A percentile compares a stretch with the other conserved stretches of the same genome.
Evolutionary conservation across 92 coral and sea anemone genomes (phyloP).

Genomic region (Muricea muricata): DNA sequence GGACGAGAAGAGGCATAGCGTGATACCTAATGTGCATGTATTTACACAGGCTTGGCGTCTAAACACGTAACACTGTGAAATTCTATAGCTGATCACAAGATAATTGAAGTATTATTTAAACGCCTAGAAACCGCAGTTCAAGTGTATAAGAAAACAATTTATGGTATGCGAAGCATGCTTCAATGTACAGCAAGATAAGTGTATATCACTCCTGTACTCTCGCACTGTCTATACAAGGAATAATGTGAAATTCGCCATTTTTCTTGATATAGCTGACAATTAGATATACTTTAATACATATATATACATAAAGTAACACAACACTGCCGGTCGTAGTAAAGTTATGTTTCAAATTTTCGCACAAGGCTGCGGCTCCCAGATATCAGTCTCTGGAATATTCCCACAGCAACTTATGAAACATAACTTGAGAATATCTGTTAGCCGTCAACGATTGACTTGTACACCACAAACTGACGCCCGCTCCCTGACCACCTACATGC

Average conservation of each 20-base stretch:
- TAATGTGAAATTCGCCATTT: neutral
- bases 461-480: neutral
- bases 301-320: neutral
- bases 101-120: slow-evolving; percentile 26
- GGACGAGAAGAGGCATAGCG: slow-evolving; percentile 10
- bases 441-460: neutral
- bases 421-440: neutral
- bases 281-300: neutral
- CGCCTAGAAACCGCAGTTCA: slow-evolving; percentile 36
- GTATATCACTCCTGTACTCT: neutral
- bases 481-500: neutral
- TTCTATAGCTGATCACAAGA: slow-evolving; percentile 31
- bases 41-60: neutral
- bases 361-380: slow-evolving; percentile 1
- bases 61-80: neutral
- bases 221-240: slow-evolving; percentile 9
- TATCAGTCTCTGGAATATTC: slow-evolving; percentile 1
- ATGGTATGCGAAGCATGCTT: slow-evolving; percentile 15
- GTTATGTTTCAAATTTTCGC: slow-evolving; percentile 15
- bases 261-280: neutral
- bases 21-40: neutral
- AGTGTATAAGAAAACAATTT: slow-evolving; percentile 10
- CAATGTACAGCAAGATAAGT: slow-evolving; percentile 41
- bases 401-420: neutral
- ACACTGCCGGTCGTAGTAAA: neutral